Percentiles rank a stretch among this genome's conserved stretches.
These are phyloP conservation scores for Copsychus sechellarum DNA, from an alignment of 2,113 vertebrate genomes.

Conservation along the genomic window DNA sequence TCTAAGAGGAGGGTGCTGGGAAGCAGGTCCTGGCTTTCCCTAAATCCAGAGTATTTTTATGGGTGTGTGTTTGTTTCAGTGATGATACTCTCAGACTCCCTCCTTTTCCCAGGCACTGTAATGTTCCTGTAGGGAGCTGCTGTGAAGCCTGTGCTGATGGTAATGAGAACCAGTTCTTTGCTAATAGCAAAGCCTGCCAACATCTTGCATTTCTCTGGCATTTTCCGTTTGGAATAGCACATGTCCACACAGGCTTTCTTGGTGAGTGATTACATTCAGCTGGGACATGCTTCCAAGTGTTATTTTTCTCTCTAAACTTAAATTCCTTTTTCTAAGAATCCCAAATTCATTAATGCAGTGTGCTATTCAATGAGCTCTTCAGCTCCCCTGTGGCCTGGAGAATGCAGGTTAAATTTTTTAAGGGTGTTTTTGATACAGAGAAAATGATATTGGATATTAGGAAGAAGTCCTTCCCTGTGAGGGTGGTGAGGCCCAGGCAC, in stretches of 20 bases:
- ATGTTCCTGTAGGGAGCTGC: neutral
- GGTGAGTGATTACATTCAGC: neutral
- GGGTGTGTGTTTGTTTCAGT: neutral
- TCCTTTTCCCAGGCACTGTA: neutral
- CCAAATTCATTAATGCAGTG: neutral
- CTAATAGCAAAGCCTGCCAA: neutral
- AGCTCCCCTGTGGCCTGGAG: neutral
- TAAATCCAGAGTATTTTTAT: neutral
- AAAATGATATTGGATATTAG: neutral
- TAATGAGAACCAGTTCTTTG: neutral
- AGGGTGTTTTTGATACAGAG: neutral
- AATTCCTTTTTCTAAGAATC: neutral
- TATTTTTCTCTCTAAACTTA: neutral
- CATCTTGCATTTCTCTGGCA: neutral
- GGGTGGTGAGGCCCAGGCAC: neutral
- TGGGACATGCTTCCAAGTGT: neutral
- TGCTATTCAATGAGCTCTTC: neutral
- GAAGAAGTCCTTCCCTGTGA: neutral
- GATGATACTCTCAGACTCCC: neutral
- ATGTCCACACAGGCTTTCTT: neutral
- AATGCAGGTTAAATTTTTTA: neutral
- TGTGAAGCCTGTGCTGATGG: neutral
- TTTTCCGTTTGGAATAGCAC: neutral
- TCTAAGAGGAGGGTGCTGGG: neutral
- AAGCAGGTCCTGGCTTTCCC: neutral